Base-by-base conservation (phyloP, 23 tunicate genomes). In the Aplidium turbinatum region DNA sequence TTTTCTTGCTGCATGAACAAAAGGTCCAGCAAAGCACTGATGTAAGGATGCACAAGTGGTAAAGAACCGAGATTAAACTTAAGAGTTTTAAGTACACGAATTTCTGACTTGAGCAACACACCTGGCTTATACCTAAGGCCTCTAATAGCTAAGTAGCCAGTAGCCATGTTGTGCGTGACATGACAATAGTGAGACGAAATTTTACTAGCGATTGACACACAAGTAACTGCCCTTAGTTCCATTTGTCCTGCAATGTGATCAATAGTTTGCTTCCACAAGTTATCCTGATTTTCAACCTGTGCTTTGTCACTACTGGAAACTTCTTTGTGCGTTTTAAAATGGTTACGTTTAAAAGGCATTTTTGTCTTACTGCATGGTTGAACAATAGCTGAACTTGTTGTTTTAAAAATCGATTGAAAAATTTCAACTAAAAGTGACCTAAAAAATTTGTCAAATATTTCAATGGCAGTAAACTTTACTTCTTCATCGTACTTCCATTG, bases 171-270 rank as follows among this genome's bases (percentile, higher is more conserved):
- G 21, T 47, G 4, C 13, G 62, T 72, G 6, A 81, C 58, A 50
- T 39, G 42, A 13, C 35, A 35, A 4, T 69, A 58, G 33, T 73
- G 54, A 0, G 79, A 30, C 35, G 45, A 28, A 58, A 58, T 13
- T 38, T 81, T 81, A 33, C 79, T 81, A 19, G 87, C 87, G 0
- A 81, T 81, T 3, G 74, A 48, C 38, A 81, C 48, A 23, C 78
- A 57, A 21, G 87, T 58, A 0, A 73, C 72, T 7, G 87, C 87
- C 13, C 87, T 46, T 20, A 81, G 35, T 30, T 72, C 71, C 87
- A 72, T 81, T 58, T 81, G 87, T 6, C 42, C 56, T 32, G 42
- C 47, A 4, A 81, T 47, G 40, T 81, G 87, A 20, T 73, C 68
- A n/a, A 81, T n/a, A 22, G 87, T 81, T 47, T 73, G 31, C 27